Conservation (phyloP, 2,797 vertebrate species). For the Iguana delicatissima region DNA sequence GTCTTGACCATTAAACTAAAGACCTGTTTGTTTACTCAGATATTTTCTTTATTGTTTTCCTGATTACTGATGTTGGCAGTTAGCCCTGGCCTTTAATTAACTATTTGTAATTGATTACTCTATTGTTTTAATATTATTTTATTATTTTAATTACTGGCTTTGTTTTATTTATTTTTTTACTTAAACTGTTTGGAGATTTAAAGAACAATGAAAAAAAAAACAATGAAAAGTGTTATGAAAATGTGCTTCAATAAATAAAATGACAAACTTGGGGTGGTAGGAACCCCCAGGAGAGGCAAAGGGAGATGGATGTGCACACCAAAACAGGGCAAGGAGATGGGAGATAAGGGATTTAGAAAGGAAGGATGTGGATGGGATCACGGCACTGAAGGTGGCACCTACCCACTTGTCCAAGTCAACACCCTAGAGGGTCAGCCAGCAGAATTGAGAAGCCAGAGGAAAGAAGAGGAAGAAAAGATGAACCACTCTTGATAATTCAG, state of each 20-base stretch:
- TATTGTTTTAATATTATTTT: neutral
- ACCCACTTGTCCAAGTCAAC: slow-evolving; percentile 85
- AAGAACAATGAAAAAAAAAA: neutral
- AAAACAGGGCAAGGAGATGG: slow-evolving; percentile 30
- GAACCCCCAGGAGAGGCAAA: slow-evolving; percentile 33
- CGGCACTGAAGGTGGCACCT: slow-evolving; percentile 75
- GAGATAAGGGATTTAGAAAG: neutral
- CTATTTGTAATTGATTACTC: neutral
- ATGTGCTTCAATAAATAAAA: neutral
- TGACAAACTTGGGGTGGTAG: neutral
- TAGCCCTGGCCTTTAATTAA: neutral
- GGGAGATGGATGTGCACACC: slow-evolving; percentile 11
- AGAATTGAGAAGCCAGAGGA: slow-evolving; percentile 61
- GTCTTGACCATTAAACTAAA: neutral
- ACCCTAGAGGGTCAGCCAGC: slow-evolving; percentile 71
- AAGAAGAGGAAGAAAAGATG: slow-evolving; percentile 68
- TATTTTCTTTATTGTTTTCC: neutral
- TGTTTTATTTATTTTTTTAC: neutral
- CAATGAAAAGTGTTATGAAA: neutral
- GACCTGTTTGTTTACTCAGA: neutral
- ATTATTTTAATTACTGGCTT: neutral
- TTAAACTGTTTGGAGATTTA: neutral
- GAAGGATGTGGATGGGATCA: slow-evolving; percentile 46
- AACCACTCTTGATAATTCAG: slow-evolving; percentile 16
- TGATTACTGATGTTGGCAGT: neutral